These are phyloP conservation scores for Heterodera filipjevi DNA, from an alignment of 2,888 invertebrate species.

Conservation along the genomic window DNA sequence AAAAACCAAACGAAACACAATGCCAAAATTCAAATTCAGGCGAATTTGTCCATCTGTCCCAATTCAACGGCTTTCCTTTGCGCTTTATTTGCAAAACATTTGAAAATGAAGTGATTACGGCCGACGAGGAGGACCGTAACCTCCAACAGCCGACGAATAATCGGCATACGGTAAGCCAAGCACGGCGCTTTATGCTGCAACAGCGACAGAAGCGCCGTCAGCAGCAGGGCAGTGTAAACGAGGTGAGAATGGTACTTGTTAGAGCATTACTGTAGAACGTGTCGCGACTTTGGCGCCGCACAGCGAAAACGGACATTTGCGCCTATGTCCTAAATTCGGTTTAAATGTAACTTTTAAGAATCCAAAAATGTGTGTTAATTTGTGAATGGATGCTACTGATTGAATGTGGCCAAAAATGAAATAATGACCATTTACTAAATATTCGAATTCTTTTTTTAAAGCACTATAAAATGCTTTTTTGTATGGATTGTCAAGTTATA, in stretches of 20 bases:
- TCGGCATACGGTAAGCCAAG: slow-evolving; percentile 11
- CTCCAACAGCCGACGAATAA: slow-evolving; percentile 6
- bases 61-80: slow-evolving; percentile 45
- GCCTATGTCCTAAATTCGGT: too few species aligned
- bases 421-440: too few species aligned
- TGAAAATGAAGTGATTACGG: neutral
- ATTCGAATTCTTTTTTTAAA: too few species aligned
- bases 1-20: too few species aligned
- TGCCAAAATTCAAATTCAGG: slow-evolving; percentile 31
- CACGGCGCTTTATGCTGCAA: neutral
- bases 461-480: too few species aligned
- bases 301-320: too few species aligned
- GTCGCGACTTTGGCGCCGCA: too few species aligned
- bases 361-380: too few species aligned
- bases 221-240: neutral
- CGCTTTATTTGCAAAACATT: slow-evolving; percentile 35
- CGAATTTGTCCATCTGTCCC: slow-evolving; percentile 48
- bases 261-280: neutral
- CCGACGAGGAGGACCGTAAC: neutral
- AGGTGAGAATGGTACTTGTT: neutral
- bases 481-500: too few species aligned
- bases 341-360: too few species aligned
- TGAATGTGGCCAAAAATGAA: too few species aligned
- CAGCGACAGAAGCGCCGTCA: slow-evolving; percentile 2
- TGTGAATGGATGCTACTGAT: too few species aligned